phyloP scores from a whole-genome alignment of 2,113 vertebrate species.

The Apistogramma diplotaenia region DNA sequence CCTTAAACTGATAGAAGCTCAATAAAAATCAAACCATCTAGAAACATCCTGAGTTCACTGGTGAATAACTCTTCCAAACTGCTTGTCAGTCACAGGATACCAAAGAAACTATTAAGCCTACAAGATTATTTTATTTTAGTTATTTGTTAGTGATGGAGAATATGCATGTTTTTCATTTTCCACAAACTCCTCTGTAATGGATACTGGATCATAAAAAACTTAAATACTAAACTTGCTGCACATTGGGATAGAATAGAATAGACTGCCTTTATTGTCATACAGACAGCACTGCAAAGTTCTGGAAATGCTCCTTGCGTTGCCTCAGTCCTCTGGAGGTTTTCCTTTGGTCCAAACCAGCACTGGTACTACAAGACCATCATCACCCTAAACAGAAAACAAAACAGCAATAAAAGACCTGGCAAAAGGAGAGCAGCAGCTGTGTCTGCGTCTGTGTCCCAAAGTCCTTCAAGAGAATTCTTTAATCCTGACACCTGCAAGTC shows the following conservation, averaged over 20 bases:
- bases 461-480: slow-evolving; percentile 88
- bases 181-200: not conserved
- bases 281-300: not conserved
- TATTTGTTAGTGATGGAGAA: not conserved
- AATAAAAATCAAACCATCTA: not conserved
- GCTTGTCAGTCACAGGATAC: not conserved
- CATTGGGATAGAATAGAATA: no score
- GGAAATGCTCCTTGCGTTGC: slow-evolving; percentile 8
- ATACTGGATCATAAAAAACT: not conserved
- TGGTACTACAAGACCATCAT: slow-evolving; percentile 54
- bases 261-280: no score
- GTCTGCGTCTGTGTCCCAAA: slow-evolving; percentile 77
- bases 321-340: slow-evolving; percentile 42
- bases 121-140: not conserved
- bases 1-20: not conserved
- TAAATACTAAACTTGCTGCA: slow-evolving; percentile 63
- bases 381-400: slow-evolving; percentile 65
- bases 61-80: not conserved
- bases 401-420: slow-evolving; percentile 82
- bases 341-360: slow-evolving; percentile 78
- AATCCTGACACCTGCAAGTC: slow-evolving; percentile 99
- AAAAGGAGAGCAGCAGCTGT: slow-evolving; percentile 92
- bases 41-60: not conserved
- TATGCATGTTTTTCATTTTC: not conserved
- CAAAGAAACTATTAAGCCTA: not conserved